These are phyloP conservation scores for Physella acuta DNA, from an alignment of 1,140 invertebrate genomes.

Conservation along the genomic window DNA sequence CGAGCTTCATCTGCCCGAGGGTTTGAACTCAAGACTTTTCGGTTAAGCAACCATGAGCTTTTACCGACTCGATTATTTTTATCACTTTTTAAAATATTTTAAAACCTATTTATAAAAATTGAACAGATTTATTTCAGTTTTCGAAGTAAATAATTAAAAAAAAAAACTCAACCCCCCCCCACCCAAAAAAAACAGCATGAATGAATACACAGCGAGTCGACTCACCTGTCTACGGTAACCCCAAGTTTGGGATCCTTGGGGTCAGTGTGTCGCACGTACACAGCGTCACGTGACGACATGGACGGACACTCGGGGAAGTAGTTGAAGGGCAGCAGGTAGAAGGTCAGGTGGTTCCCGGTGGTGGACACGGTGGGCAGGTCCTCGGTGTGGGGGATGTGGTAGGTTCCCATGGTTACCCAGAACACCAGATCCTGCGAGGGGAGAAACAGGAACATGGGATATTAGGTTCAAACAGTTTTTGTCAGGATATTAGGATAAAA, in stretches of 20 bases:
- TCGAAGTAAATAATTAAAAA: neutral
- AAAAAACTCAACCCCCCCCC: neutral
- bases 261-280: conserved; percentile 19
- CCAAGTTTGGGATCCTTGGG: conserved; percentile 1
- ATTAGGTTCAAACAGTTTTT: too few species aligned
- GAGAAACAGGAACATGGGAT: too few species aligned
- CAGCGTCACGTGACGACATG: conserved; percentile 28
- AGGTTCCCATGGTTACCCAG: conserved; percentile 42
- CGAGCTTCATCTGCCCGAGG: too few species aligned
- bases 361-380: conserved; percentile 38
- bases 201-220: neutral
- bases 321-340: conserved; percentile 41
- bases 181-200: neutral
- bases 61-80: too few species aligned
- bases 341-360: conserved; percentile 29
- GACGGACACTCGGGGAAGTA: conserved; percentile 42
- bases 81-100: too few species aligned
- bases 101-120: too few species aligned
- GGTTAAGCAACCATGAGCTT: too few species aligned
- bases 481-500: too few species aligned
- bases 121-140: too few species aligned
- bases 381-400: conserved; percentile 40
- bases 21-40: too few species aligned
- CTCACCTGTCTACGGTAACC: conserved; percentile 4
- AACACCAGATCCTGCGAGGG: conserved; percentile 40